These are phyloP conservation scores for Drosophila pegasa DNA, from an alignment of 2,888 invertebrate genomes.

Conservation along the genomic window DNA sequence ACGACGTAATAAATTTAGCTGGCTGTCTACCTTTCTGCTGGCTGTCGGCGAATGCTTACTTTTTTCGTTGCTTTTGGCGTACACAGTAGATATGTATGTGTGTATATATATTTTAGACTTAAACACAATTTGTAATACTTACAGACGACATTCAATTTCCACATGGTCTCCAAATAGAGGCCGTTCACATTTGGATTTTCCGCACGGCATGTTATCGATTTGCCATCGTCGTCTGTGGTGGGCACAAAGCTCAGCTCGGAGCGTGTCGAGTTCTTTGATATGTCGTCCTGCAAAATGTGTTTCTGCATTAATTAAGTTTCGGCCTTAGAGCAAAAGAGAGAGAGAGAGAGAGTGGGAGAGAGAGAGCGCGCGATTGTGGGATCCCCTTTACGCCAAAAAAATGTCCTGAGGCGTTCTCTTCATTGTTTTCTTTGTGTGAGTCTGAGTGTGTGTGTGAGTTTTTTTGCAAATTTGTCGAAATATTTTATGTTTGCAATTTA, in stretches of 20 bases:
- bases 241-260: slow-evolving; percentile 95
- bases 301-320: slow-evolving; percentile 78
- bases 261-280: slow-evolving; percentile 92
- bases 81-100: slow-evolving; percentile 1
- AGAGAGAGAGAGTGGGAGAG: neutral
- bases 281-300: slow-evolving; percentile 88
- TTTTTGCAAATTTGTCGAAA: slow-evolving; percentile 73
- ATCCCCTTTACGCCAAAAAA: slow-evolving; percentile 8
- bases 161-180: slow-evolving; percentile 92
- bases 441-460: slow-evolving; percentile 19
- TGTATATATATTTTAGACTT: slow-evolving; percentile 59
- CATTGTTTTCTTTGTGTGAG: slow-evolving; percentile 25
- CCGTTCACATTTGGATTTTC: slow-evolving; percentile 96
- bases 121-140: slow-evolving; percentile 86
- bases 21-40: slow-evolving; percentile 76
- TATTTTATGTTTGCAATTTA: slow-evolving; percentile 81
- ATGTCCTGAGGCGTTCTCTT: slow-evolving; percentile 24
- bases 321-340: slow-evolving; percentile 15
- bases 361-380: neutral
- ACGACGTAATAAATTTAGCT: slow-evolving; percentile 74
- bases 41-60: slow-evolving; percentile 60
- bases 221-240: slow-evolving; percentile 94
- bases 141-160: slow-evolving; percentile 96
- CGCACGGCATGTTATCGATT: slow-evolving; percentile 94
- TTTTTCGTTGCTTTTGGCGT: slow-evolving; percentile 27